Percentiles rank a stretch among this genome's conserved stretches.
These are phyloP conservation scores for Myodes glareolus DNA, from an alignment of 2,113 vertebrate genomes.

Conservation along the genomic window DNA sequence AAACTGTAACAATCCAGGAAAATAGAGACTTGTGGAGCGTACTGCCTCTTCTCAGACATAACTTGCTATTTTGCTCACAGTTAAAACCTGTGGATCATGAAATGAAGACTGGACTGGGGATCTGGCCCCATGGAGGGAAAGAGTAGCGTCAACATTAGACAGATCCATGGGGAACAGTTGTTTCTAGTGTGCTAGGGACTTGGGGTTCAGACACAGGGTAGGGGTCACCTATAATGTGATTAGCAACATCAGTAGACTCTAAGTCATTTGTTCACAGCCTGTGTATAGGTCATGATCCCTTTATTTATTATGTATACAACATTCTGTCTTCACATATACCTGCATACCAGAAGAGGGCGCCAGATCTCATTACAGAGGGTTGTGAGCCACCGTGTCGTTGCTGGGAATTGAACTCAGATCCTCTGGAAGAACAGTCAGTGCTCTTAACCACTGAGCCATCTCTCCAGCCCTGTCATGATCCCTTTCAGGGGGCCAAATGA, in stretches of 20 bases:
- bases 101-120: neutral
- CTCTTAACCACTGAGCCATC: too few relatives aligned
- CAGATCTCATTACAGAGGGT: too few relatives aligned
- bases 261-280: neutral
- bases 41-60: neutral
- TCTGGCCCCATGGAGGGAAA: neutral
- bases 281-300: neutral
- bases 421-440: too few relatives aligned
- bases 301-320: too few relatives aligned
- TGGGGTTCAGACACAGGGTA: neutral
- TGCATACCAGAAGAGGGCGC: too few relatives aligned
- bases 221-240: neutral
- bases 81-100: neutral
- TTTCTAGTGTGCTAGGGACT: neutral
- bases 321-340: too few relatives aligned
- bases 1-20: neutral
- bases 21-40: neutral
- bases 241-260: neutral
- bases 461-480: too few relatives aligned
- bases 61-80: neutral
- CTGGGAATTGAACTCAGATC: too few relatives aligned
- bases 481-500: neutral
- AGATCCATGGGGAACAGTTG: neutral
- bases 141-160: neutral
- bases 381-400: too few relatives aligned